Evolutionary conservation across 2,113 vertebrate genomes (phyloP).

Genomic region (Prionailurus bengalensis): DNA sequence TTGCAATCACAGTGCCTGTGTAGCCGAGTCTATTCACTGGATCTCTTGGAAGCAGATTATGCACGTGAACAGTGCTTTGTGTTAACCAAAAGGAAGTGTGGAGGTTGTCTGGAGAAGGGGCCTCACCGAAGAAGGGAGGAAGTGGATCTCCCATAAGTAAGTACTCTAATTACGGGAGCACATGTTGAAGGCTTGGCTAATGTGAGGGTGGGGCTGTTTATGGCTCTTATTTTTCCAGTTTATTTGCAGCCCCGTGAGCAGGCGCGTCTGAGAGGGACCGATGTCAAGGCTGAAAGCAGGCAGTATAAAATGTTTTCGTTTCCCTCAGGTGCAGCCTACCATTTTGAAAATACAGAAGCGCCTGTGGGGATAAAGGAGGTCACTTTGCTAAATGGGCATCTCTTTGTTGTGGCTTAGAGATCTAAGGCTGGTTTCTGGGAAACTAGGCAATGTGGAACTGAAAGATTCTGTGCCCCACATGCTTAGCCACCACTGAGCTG

Average conservation of each 20-base stretch:
- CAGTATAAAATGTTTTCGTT: not conserved
- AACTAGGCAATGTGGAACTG: constrained; percentile 69
- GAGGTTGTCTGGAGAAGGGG: not conserved
- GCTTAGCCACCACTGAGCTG: constrained; percentile 35
- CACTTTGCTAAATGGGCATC: constrained; percentile 13
- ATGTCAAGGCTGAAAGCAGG: constrained; percentile 35
- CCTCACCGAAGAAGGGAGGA: not conserved
- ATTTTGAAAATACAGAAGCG: constrained; percentile 4
- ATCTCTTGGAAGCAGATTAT: not conserved
- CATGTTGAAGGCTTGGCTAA: not conserved
- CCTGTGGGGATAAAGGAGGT: not conserved
- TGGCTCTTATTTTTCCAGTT: not conserved
- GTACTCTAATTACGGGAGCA: not conserved
- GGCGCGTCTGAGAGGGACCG: not conserved
- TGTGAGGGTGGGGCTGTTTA: no score
- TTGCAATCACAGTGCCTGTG: not conserved
- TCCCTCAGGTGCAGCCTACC: not conserved
- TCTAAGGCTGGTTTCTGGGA: constrained; percentile 67
- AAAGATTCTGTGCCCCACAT: constrained; percentile 52
- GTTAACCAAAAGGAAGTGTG: not conserved
- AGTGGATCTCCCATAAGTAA: not conserved
- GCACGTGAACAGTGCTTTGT: not conserved
- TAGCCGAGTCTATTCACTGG: not conserved
- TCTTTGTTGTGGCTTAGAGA: constrained; percentile 73
- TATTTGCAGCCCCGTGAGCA: not conserved